Conservation (phyloP, 2,113 vertebrate species). For the Spilogale gracilis region DNA sequence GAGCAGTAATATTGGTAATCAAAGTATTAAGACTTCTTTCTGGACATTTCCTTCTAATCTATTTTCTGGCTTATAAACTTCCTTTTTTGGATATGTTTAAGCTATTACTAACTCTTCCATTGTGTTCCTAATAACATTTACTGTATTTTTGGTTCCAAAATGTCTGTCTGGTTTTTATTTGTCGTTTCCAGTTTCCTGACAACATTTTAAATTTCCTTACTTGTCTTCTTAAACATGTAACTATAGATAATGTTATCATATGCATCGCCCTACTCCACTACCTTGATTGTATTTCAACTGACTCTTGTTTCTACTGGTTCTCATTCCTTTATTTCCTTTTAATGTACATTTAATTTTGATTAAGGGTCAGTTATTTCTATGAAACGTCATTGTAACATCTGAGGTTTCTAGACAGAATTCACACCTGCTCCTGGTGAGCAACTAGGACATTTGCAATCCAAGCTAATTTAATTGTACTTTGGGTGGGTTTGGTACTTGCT, state of each 20-base stretch:
- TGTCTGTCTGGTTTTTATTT: background rate
- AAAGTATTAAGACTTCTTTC: background rate
- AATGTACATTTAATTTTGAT: background rate
- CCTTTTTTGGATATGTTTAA: background rate
- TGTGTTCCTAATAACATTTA: background rate
- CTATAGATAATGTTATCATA: background rate
- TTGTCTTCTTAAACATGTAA: background rate
- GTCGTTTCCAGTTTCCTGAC: background rate
- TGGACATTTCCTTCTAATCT: background rate
- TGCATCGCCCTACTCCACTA: background rate
- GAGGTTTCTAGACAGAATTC: background rate
- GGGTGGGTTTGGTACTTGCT: background rate
- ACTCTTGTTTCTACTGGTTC: background rate
- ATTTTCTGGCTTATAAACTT: background rate
- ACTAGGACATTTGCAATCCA: background rate
- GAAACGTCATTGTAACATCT: background rate
- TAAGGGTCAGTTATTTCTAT: background rate
- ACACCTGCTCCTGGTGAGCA: background rate
- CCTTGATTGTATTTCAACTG: background rate
- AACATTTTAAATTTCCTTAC: background rate
- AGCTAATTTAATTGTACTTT: background rate
- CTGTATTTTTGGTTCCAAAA: background rate
- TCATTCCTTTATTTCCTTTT: background rate
- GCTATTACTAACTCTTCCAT: background rate
- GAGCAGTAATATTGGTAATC: background rate